Percentiles rank a stretch among this genome's conserved stretches.
Evolutionary conservation across 2,888 invertebrate genomes (phyloP).

Genomic region (Acrobasis repandana): DNA sequence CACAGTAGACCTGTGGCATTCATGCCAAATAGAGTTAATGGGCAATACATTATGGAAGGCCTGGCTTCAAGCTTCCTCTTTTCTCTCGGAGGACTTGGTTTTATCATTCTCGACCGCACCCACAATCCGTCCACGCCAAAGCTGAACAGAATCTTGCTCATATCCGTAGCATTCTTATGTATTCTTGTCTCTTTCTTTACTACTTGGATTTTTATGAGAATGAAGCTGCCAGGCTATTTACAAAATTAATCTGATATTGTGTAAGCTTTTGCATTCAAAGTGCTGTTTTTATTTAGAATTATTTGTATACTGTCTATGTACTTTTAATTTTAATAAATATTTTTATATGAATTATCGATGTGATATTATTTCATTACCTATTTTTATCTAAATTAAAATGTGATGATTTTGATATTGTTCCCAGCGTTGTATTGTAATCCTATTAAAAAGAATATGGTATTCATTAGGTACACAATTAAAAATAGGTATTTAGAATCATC

Average conservation of each 20-base stretch:
- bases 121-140: slow-evolving; percentile 95
- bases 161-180: slow-evolving; percentile 95
- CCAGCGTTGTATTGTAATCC: too few species aligned
- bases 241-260: slow-evolving; percentile 74
- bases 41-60: slow-evolving; percentile 99
- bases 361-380: too few species aligned
- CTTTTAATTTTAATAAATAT: slow-evolving; percentile 61
- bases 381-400: too few species aligned
- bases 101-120: slow-evolving; percentile 97
- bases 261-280: slow-evolving; percentile 29
- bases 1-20: slow-evolving; percentile 98
- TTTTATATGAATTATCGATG: slow-evolving; percentile 40
- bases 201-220: slow-evolving; percentile 98
- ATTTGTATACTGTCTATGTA: slow-evolving; percentile 32
- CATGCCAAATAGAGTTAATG: slow-evolving; percentile 99
- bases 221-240: slow-evolving; percentile 96
- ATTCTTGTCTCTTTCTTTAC: slow-evolving; percentile 97
- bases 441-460: too few species aligned
- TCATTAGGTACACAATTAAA: too few species aligned
- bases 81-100: slow-evolving; percentile 97
- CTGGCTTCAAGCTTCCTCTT: slow-evolving; percentile 98
- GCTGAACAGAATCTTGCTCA: slow-evolving; percentile 94
- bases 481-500: too few species aligned
- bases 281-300: slow-evolving; percentile 36
- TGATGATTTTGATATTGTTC: too few species aligned